phyloP scores from a whole-genome alignment of 2,113 vertebrate species.

The Stegastes partitus region DNA sequence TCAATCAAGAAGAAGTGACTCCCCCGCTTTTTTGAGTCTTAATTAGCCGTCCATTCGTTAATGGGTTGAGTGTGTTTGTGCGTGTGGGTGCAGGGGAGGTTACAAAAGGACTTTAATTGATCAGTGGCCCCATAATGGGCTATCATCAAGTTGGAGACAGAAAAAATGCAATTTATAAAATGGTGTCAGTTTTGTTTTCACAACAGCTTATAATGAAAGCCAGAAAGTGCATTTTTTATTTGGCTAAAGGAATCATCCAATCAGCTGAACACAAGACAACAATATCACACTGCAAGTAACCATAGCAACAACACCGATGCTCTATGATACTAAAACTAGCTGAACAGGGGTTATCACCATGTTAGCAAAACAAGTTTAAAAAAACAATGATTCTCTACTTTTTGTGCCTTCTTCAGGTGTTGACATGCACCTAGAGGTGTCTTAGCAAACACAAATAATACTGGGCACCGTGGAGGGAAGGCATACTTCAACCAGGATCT shows the following conservation, averaged over 20 bases:
- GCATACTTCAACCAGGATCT: no score
- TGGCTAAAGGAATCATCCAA: slow-evolving; percentile 40
- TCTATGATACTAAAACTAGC: not conserved
- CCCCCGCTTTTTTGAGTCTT: slow-evolving; percentile 97
- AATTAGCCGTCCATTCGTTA: slow-evolving; percentile 94
- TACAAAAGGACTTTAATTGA: slow-evolving; percentile 95
- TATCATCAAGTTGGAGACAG: slow-evolving; percentile 92
- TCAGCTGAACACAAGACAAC: slow-evolving; percentile 21
- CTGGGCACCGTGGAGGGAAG: no score
- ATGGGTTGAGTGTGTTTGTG: slow-evolving; percentile 88
- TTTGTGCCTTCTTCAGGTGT: not conserved
- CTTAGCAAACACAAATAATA: no score
- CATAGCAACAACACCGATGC: not conserved
- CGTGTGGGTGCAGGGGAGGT: slow-evolving; percentile 87
- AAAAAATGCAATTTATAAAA: slow-evolving; percentile 93
- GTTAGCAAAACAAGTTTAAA: not conserved
- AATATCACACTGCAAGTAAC: slow-evolving; percentile 21
- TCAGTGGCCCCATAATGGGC: slow-evolving; percentile 91
- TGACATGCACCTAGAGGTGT: no score
- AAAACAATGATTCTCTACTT: no score
- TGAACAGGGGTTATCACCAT: not conserved
- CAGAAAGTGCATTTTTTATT: slow-evolving; percentile 57
- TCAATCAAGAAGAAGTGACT: slow-evolving; percentile 94
- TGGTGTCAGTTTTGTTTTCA: slow-evolving; percentile 82
- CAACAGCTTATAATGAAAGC: slow-evolving; percentile 75